Percentiles rank a stretch among this genome's conserved stretches.
These are phyloP conservation scores for Alloplasta piceator DNA, from an alignment of 2,888 invertebrate species.

Conservation along the genomic window DNA sequence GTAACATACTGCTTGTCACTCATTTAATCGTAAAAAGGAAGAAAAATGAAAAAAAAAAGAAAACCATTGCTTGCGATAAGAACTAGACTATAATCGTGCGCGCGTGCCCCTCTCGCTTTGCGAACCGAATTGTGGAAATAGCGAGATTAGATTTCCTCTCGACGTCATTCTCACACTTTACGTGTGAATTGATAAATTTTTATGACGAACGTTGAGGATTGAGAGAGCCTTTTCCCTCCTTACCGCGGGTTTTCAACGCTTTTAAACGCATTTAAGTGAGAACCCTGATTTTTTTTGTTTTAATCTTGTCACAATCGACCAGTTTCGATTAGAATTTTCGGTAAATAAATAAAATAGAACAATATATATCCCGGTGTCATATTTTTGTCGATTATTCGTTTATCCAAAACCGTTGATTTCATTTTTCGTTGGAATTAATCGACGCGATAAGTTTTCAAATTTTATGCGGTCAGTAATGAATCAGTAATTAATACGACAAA, in stretches of 20 bases:
- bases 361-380: constrained; percentile 19
- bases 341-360: constrained; percentile 29
- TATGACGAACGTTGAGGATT: too few species aligned
- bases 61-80: constrained; percentile 30
- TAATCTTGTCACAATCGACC: constrained; percentile 6
- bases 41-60: constrained; percentile 14
- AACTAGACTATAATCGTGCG: constrained; percentile 49
- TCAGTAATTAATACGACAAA: constrained; percentile 21
- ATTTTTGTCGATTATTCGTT: background rate
- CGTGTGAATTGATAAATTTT: background rate
- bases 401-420: too few species aligned
- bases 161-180: background rate
- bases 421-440: too few species aligned
- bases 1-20: constrained; percentile 61
- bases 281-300: background rate
- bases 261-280: constrained; percentile 32
- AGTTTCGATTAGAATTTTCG: constrained; percentile 46
- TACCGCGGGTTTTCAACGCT: constrained; percentile 37
- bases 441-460: background rate
- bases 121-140: background rate
- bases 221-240: too few species aligned
- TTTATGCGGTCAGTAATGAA: constrained; percentile 21
- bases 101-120: constrained; percentile 29
- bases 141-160: background rate
- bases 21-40: constrained; percentile 24